Percentiles rank a stretch among this genome's conserved stretches.
Conservation (phyloP, 2,888 invertebrate genomes). For the Aquatica leii region DNA sequence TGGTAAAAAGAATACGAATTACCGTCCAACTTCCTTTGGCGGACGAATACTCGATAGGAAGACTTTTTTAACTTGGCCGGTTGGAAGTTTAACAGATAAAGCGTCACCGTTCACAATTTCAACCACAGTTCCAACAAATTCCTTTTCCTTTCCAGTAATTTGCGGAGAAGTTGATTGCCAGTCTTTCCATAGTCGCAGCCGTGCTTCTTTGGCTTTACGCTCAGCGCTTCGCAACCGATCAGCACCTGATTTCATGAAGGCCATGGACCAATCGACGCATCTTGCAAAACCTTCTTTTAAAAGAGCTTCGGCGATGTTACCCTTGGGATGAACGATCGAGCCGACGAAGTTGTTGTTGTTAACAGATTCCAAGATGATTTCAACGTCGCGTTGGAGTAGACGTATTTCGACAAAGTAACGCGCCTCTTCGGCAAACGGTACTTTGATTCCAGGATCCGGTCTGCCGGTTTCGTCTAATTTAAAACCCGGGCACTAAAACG, state of each 20-base stretch:
- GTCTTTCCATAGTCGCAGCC: slow-evolving; percentile 89
- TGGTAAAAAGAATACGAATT: slow-evolving; percentile 25
- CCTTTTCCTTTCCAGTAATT: slow-evolving; percentile 80
- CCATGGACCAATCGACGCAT: slow-evolving; percentile 94
- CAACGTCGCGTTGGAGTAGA: slow-evolving; percentile 89
- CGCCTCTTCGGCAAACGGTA: slow-evolving; percentile 88
- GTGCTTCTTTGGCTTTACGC: slow-evolving; percentile 85
- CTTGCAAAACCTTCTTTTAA: slow-evolving; percentile 86
- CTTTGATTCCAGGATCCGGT: slow-evolving; percentile 71
- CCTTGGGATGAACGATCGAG: slow-evolving; percentile 88
- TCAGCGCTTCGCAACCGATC: slow-evolving; percentile 87
- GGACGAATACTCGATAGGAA: slow-evolving; percentile 96
- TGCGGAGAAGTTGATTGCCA: slow-evolving; percentile 80
- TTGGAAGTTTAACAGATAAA: slow-evolving; percentile 81
- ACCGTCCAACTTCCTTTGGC: slow-evolving; percentile 75
- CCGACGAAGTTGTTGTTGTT: slow-evolving; percentile 95
- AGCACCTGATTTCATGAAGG: slow-evolving; percentile 78
- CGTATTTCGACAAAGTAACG: slow-evolving; percentile 92
- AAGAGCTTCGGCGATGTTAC: slow-evolving; percentile 93
- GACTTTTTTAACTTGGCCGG: slow-evolving; percentile 85
- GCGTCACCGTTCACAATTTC: slow-evolving; percentile 97
- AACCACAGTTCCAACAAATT: slow-evolving; percentile 81
- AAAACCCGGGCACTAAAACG: slow-evolving; percentile 83
- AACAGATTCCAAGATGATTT: slow-evolving; percentile 89
- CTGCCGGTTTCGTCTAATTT: slow-evolving; percentile 78